Conservation (phyloP, 2,888 invertebrate species). For the Metacarcinus magister region DNA sequence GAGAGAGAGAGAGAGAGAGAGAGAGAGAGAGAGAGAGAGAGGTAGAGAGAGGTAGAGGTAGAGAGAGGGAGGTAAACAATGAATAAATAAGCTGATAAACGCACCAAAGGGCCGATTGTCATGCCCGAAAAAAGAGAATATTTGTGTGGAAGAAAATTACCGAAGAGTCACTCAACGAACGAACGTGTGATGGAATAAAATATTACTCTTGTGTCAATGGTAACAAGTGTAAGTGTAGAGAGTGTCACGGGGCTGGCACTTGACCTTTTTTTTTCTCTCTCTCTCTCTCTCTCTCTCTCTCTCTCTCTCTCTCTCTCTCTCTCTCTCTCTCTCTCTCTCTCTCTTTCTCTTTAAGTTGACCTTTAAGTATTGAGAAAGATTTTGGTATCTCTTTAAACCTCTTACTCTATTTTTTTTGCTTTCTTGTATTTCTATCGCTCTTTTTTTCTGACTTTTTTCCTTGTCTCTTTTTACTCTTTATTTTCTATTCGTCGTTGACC, state of each 20-base stretch:
- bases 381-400: no score
- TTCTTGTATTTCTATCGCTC: no score
- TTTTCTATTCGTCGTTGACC: no score
- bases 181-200: neutral
- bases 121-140: neutral
- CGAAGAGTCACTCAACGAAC: neutral
- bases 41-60: neutral
- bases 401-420: no score
- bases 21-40: neutral
- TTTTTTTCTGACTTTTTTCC: no score
- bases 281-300: neutral
- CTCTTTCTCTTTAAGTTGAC: neutral
- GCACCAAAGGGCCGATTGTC: neutral
- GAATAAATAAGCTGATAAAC: neutral
- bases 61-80: neutral
- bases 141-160: slow-evolving; percentile 9
- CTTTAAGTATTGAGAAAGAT: no score
- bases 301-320: no score
- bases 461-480: no score
- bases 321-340: neutral
- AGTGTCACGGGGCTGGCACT: neutral
- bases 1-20: neutral
- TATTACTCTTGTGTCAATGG: neutral
- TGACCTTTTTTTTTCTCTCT: neutral
- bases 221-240: neutral